These are phyloP conservation scores for Ooceraea biroi DNA, from an alignment of 1,140 invertebrate genomes.

Conservation along the genomic window DNA sequence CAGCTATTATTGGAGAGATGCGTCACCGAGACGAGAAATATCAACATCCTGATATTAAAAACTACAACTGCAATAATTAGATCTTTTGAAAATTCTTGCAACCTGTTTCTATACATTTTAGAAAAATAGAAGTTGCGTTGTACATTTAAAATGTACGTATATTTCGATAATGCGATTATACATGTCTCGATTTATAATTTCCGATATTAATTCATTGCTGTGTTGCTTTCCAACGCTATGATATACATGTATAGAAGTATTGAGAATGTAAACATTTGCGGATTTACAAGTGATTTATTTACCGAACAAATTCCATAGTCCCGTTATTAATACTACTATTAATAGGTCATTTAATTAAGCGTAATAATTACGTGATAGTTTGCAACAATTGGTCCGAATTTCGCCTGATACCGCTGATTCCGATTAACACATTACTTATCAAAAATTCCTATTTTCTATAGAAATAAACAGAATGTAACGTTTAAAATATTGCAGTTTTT, in stretches of 20 bases:
- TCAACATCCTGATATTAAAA: constrained; percentile 21
- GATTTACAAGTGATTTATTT: constrained; percentile 37
- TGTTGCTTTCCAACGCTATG: not conserved
- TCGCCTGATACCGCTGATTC: constrained; percentile 17
- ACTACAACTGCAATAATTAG: not conserved
- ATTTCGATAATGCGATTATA: not conserved
- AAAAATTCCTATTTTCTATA: not conserved
- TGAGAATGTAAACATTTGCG: not conserved
- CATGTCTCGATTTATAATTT: not conserved
- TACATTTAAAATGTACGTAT: not conserved
- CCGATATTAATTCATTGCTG: not conserved
- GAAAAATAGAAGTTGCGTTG: not conserved
- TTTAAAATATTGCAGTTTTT: not conserved
- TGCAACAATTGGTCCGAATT: constrained; percentile 38
- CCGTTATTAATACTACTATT: constrained; percentile 48
- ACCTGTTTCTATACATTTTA: not conserved
- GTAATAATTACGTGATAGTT: constrained; percentile 56
- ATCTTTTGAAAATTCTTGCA: not conserved
- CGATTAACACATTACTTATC: not conserved
- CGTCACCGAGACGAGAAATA: not conserved
- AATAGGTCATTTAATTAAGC: constrained; percentile 53
- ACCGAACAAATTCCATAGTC: constrained; percentile 13
- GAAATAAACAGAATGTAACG: not conserved
- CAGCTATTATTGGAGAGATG: constrained; percentile 7
- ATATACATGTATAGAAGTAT: constrained; percentile 1